phyloP scores from a whole-genome alignment of 2,113 vertebrate genomes.

The Coryphaenoides rupestris region DNA sequence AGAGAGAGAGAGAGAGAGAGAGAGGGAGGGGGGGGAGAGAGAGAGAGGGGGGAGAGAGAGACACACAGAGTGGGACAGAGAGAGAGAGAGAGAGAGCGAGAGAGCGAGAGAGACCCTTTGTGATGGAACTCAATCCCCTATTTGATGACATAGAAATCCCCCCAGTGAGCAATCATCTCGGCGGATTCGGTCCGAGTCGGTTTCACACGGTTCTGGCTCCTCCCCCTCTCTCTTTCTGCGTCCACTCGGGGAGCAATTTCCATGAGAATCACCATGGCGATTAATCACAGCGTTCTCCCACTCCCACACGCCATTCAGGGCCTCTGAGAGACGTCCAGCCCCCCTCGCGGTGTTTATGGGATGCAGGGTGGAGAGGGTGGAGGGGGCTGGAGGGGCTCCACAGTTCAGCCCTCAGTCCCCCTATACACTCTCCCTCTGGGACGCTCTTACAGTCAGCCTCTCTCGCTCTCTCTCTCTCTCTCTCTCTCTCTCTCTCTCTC shows the following conservation, averaged over 20 bases:
- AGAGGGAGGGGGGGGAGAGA: too few species aligned
- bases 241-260: slow-evolving; percentile 60
- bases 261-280: slow-evolving; percentile 71
- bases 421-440: slow-evolving; percentile 53
- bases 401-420: slow-evolving; percentile 48
- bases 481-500: too few species aligned
- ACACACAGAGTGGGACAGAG: too few species aligned
- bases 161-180: slow-evolving; percentile 58
- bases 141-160: slow-evolving; percentile 56
- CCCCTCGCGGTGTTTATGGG: slow-evolving; percentile 57
- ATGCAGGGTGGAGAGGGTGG: slow-evolving; percentile 54
- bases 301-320: slow-evolving; percentile 70
- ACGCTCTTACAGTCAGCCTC: slow-evolving; percentile 62
- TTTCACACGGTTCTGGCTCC: slow-evolving; percentile 64
- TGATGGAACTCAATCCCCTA: slow-evolving; percentile 40
- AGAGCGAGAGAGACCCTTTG: not conserved
- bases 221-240: slow-evolving; percentile 44
- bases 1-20: too few species aligned
- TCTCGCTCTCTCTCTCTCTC: too few species aligned
- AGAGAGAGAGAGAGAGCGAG: not conserved
- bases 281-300: slow-evolving; percentile 69
- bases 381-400: too few species aligned
- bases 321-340: slow-evolving; percentile 71
- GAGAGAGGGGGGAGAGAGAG: too few species aligned
- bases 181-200: slow-evolving; percentile 53